phyloP scores from a whole-genome alignment of 2,797 vertebrate species.

The Sternarchorhynchus goeldii region DNA sequence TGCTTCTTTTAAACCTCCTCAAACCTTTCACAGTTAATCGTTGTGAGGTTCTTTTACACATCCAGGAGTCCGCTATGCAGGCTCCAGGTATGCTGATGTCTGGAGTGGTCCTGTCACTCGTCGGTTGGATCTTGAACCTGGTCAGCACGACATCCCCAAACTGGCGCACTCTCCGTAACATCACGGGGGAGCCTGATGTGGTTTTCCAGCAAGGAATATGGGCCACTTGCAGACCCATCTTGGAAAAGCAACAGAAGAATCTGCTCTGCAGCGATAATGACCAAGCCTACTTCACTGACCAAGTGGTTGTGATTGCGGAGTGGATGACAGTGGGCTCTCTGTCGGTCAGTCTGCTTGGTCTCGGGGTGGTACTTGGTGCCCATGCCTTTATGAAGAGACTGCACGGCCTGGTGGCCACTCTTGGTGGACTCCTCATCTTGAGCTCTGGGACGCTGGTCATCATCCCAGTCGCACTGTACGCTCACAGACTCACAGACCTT shows the following conservation, averaged over 20 bases:
- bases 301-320: not conserved
- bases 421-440: conserved; percentile 15
- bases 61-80: not conserved
- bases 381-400: not conserved
- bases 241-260: conserved; percentile 8
- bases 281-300: not conserved
- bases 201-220: conserved; percentile 24
- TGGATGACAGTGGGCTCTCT: conserved; percentile 23
- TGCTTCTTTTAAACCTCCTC: not conserved
- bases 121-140: conserved; percentile 21
- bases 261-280: conserved; percentile 9
- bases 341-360: not conserved
- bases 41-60: too few species aligned
- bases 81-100: not conserved
- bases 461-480: not conserved
- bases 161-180: conserved; percentile 30
- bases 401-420: not conserved
- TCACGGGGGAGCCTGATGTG: not conserved
- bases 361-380: not conserved
- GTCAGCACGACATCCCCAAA: conserved; percentile 8
- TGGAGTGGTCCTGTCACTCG: conserved; percentile 1
- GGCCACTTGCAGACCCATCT: conserved; percentile 19
- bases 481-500: conserved; percentile 5
- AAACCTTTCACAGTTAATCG: not conserved
- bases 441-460: conserved; percentile 1